These are phyloP conservation scores for Menura novaehollandiae DNA, from an alignment of 2,113 vertebrate species.

Conservation along the genomic window DNA sequence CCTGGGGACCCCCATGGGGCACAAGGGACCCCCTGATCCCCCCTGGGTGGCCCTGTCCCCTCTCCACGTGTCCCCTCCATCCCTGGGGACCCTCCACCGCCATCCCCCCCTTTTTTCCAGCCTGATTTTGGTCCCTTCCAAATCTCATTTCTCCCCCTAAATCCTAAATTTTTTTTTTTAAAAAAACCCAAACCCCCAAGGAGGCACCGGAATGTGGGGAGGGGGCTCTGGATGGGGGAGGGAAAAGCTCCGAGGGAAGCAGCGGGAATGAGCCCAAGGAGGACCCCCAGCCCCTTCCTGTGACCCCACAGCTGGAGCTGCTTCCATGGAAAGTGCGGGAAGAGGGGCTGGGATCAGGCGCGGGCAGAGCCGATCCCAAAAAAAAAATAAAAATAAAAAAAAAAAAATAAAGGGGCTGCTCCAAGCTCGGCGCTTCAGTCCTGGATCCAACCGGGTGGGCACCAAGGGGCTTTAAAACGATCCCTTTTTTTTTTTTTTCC, in stretches of 20 bases:
- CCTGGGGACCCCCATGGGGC: no score
- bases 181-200: not conserved
- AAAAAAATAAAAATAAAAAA: no score
- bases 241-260: not conserved
- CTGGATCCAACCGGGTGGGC: not conserved
- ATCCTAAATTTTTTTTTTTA: not conserved
- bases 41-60: no score
- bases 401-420: not conserved
- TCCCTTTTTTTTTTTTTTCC: not conserved
- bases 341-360: not conserved
- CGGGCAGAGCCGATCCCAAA: rapidly evolving
- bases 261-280: not conserved
- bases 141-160: not conserved
- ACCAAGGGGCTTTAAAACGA: not conserved
- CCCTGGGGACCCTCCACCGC: no score
- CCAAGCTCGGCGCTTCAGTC: not conserved
- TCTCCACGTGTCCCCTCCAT: no score
- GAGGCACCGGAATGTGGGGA: not conserved
- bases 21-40: no score
- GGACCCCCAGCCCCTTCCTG: no score
- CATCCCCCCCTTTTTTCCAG: not conserved
- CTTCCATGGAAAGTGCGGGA: not conserved
- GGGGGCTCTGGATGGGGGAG: not conserved
- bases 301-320: not conserved
- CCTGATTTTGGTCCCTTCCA: not conserved